Evolutionary conservation across 2,113 vertebrate species (phyloP).

Genomic region (Epinephelus fuscoguttatus): DNA sequence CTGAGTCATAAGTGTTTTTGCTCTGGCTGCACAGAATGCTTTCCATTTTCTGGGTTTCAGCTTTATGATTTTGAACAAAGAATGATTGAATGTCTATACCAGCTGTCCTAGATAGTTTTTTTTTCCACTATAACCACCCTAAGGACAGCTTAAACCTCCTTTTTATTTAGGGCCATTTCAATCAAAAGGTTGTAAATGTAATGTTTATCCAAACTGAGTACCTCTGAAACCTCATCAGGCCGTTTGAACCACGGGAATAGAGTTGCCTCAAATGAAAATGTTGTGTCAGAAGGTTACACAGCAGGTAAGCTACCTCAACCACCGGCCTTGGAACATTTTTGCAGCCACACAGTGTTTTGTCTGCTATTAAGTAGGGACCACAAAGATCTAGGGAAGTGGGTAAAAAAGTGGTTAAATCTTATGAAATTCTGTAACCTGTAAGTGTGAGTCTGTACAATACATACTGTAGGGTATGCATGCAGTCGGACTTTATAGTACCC

Average conservation of each 20-base stretch:
- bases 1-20: conserved; percentile 70
- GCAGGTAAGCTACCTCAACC: conserved; percentile 57
- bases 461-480: conserved; percentile 15
- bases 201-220: conserved; percentile 67
- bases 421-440: conserved; percentile 32
- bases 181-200: conserved; percentile 52
- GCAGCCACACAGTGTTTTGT: conserved; percentile 43
- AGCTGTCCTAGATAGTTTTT: conserved; percentile 69
- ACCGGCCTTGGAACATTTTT: conserved; percentile 13
- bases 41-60: conserved; percentile 69
- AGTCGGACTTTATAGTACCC: conserved; percentile 25
- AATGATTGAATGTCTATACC: conserved; percentile 71
- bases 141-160: conserved; percentile 19
- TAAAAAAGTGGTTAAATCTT: conserved; percentile 22
- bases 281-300: conserved; percentile 46
- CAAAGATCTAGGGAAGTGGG: conserved; percentile 32
- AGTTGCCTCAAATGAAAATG: conserved; percentile 49
- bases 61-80: conserved; percentile 75
- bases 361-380: conserved; percentile 40
- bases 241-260: conserved; percentile 36
- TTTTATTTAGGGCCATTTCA: conserved; percentile 52
- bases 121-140: conserved; percentile 22
- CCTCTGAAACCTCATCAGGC: conserved; percentile 54
- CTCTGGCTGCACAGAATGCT: conserved; percentile 61
- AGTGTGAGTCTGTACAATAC: conserved; percentile 43